Base-by-base conservation (phyloP, 1,140 invertebrate species). In the Stratiolaelaps scimitus region DNA sequence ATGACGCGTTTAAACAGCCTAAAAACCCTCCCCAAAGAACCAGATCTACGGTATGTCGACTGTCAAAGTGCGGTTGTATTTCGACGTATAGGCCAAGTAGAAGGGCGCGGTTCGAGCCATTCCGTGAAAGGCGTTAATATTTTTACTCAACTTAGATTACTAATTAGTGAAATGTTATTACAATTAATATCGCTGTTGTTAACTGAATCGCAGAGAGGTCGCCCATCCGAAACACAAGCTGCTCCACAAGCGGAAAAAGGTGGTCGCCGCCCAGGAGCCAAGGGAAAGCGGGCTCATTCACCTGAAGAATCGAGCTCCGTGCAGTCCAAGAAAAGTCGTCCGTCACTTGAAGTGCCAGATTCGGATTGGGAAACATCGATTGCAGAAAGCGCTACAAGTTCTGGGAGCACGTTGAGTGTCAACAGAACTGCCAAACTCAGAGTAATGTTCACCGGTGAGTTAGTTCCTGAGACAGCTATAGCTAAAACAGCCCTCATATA, bases 361-460 rank as follows among this genome's bases (percentile, higher is more conserved):
- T 10, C 34, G 4, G 47, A 48, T 6, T 28, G 4, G 26, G 20
- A 60, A 15, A 29, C 23, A 23, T 60, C 53, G 15, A 60, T 60
- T 15, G 20, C 26, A 15, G n/a, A 10, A 17, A 60, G 53, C 10
- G 10, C 34, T 17, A 34, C 53, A 15, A 60, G 53, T 10, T 60
- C 53, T 15, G 53, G 34, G 26, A 60, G 53, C 53, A 29, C 53
- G 15, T 23, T 60, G 15, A 34, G 53, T 15, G 15, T 60, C 2
- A 60, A 17, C 2, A 26, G 53, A 15, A n/a, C 34, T 15, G 53
- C 53, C 17, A 60, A 60, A 60, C 26, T 34, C 20, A 26, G 53
- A 10, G 53, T 60, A 26, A 60, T 60, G 53, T 60, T 60, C 53
- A 60, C 53, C 2, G 53, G 53, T 60, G 15, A 26, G 20, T 17